Percentiles rank a stretch among this genome's conserved stretches.
Evolutionary conservation across 2,797 vertebrate genomes (phyloP).

Genomic region (Etheostoma perlongum): DNA sequence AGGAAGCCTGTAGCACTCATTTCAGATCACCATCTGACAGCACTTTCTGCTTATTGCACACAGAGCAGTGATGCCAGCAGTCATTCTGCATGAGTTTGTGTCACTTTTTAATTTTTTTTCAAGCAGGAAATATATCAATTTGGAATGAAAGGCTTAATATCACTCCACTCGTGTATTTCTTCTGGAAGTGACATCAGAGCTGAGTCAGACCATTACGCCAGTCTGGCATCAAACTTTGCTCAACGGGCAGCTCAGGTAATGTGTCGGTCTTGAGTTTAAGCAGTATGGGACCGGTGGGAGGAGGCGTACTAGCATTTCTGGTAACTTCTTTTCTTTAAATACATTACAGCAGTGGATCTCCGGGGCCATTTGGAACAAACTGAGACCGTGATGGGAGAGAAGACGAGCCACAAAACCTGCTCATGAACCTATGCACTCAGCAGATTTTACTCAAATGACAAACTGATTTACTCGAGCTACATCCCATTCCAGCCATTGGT

Average conservation of each 20-base stretch:
- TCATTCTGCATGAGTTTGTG: conserved; percentile 26
- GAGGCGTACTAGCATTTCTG: neutral
- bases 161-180: conserved; percentile 25
- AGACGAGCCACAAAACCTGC: conserved; percentile 72
- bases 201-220: conserved; percentile 40
- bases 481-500: conserved; percentile 81
- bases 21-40: conserved; percentile 42
- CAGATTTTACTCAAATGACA: conserved; percentile 83
- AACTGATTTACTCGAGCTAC: conserved; percentile 84
- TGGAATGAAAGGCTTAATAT: conserved; percentile 43
- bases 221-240: conserved; percentile 20
- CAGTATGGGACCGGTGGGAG: conserved; percentile 1
- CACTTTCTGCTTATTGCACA: conserved; percentile 51
- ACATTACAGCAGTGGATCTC: conserved; percentile 30
- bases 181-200: conserved; percentile 43
- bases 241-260: conserved; percentile 21
- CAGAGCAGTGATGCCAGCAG: conserved; percentile 28
- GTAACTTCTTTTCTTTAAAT: conserved; percentile 36
- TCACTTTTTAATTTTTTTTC: conserved; percentile 2
- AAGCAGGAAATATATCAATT: conserved; percentile 52
- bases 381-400: conserved; percentile 37
- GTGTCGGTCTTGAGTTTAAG: conserved; percentile 20
- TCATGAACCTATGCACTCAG: conserved; percentile 81
- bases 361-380: conserved; percentile 45
- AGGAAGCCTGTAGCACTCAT: conserved; percentile 15